Evolutionary conservation across 2,888 invertebrate species (phyloP), one percentile per base, ranked within the genome.

Genomic region (Trimorus sp.): DNA sequence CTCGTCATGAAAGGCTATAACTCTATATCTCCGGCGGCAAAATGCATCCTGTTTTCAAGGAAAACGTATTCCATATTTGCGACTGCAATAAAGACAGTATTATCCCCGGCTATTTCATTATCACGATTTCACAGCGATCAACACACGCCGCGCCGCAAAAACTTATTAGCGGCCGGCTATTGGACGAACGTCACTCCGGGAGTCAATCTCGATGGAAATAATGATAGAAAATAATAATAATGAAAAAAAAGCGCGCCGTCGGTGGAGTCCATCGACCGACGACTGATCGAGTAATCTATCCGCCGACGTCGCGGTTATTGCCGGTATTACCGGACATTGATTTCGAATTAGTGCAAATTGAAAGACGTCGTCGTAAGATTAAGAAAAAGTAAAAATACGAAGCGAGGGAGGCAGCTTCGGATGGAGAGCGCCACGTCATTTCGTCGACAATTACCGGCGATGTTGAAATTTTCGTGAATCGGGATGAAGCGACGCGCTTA

Each of bases 301-400:
- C 78, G 77, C 53, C 70, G 76, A 78, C 78, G 78, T 76, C 82
- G 78, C 63, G 79, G 84, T 82, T 80, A 74, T 77, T 71, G 66
- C 84, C 84, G 85, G 84, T 86, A 87, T 87, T 84, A 85, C 86
- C 87, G 85, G 87, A 87, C 89, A 89, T 89, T 88, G 89, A 89
- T 89, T 89, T 89, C 87, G 85, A 88, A 89, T 89, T 89, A 89
- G 87, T 80, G 85, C 85, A 87, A 87, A 87, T 86, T 86, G 83
- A 79, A 84, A 83, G 77, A 75, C 83, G 82, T 68, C 73, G 71
- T 68, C 53, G 71, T 38, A 66, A 70, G 79, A 83, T 74, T 76
- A 71, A 75, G 71, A 70, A 69, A 65, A 70, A 70, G 58, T 45
- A 60, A 58, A 54, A 70, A 76, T 26, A 42, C 12, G 14, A 40